Percentiles rank a stretch among this genome's conserved stretches.
Evolutionary conservation across 2,888 invertebrate genomes (phyloP).

Genomic region (Scaptomyza caliginosa): DNA sequence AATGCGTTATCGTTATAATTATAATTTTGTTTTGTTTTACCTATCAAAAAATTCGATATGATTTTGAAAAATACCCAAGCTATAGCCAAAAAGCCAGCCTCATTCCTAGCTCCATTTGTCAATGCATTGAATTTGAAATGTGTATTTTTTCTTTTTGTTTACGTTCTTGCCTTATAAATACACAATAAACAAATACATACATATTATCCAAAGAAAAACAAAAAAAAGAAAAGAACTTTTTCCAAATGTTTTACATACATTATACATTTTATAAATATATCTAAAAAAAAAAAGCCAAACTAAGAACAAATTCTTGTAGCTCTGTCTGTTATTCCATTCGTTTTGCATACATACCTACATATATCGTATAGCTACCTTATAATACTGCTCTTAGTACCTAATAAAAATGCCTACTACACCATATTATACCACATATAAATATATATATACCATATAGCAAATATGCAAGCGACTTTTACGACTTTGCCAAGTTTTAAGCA

Average conservation of each 20-base stretch:
- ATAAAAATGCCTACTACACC: conserved; percentile 20
- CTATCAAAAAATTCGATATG: conserved; percentile 7
- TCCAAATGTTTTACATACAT: conserved; percentile 20
- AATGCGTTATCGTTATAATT: conserved; percentile 23
- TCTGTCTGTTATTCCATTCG: conserved; percentile 80
- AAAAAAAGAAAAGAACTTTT: conserved; percentile 37
- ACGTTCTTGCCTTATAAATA: conserved; percentile 25
- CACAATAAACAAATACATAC: conserved; percentile 4
- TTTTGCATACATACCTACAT: conserved; percentile 48
- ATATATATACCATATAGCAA: conserved; percentile 23
- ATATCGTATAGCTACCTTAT: conserved; percentile 15
- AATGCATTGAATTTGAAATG: conserved; percentile 48
- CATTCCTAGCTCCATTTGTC: conserved; percentile 54
- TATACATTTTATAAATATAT: background rate
- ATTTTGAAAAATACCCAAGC: conserved; percentile 31
- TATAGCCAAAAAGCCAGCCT: conserved; percentile 47
- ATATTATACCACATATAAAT: conserved; percentile 9
- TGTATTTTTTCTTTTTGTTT: conserved; percentile 15
- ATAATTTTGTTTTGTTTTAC: conserved; percentile 22
- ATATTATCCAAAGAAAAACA: background rate
- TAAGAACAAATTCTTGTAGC: conserved; percentile 73
- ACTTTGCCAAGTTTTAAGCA: conserved; percentile 36
- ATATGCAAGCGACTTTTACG: too few relatives aligned
- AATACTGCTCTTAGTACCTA: conserved; percentile 13
- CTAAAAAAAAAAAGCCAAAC: conserved; percentile 34